A percentile compares a stretch with the other conserved stretches of the same genome.
phyloP scores from a whole-genome alignment of 2,113 vertebrate genomes.

The Coturnix japonica region DNA sequence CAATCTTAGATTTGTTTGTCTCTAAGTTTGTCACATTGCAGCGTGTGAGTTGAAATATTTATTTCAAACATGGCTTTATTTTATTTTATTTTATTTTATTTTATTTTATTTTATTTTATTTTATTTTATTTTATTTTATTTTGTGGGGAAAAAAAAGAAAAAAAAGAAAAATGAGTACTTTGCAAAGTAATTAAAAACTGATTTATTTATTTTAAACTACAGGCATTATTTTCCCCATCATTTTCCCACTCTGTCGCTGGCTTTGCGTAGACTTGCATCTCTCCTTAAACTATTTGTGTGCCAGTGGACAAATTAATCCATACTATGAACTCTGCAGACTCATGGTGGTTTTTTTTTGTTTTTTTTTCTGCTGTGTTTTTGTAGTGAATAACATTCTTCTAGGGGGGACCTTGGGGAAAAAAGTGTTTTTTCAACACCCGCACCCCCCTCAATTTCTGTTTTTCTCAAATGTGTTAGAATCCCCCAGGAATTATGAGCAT shows the following conservation, averaged over 20 bases:
- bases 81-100: not conserved
- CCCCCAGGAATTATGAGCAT: slow-evolving; percentile 97
- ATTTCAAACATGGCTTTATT: not conserved
- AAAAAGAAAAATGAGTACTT: not conserved
- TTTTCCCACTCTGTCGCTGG: not conserved
- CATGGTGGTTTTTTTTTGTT: not conserved
- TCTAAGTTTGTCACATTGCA: not conserved
- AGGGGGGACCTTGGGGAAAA: too few species aligned
- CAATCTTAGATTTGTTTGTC: not conserved
- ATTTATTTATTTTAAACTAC: not conserved
- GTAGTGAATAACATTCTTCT: not conserved
- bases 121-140: not conserved
- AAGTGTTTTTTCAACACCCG: too few species aligned
- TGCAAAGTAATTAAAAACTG: not conserved
- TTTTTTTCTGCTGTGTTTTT: not conserved
- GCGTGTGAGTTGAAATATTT: not conserved
- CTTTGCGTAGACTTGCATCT: not conserved
- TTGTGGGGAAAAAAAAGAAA: not conserved
- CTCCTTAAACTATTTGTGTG: not conserved
- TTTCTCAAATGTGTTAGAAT: slow-evolving; percentile 75
- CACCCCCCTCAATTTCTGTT: not conserved
- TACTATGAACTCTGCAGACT: not conserved
- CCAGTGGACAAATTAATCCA: not conserved
- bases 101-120: not conserved
- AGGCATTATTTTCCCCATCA: not conserved